A percentile compares a stretch with the other conserved stretches of the same genome.
Conservation (phyloP, 2,113 vertebrate genomes). For the Callopanchax toddi region DNA sequence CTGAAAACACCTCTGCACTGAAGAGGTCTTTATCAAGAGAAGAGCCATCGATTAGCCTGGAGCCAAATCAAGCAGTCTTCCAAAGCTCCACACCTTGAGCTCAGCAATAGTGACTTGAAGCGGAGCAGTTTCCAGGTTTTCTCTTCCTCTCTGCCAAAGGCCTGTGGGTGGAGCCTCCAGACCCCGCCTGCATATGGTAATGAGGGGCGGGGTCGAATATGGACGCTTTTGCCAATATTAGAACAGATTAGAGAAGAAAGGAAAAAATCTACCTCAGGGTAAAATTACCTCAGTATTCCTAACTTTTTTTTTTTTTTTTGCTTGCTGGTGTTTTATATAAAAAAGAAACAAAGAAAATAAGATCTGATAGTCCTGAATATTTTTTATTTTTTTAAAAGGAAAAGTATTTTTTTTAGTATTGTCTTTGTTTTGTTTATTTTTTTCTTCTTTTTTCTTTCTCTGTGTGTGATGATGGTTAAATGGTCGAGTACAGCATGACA, state of each 20-base stretch:
- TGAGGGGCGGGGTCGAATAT: constrained; percentile 60
- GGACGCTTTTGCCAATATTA: constrained; percentile 74
- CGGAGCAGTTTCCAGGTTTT: constrained; percentile 67
- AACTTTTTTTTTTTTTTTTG: constrained; percentile 78
- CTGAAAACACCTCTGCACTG: neutral
- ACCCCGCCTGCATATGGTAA: constrained; percentile 67
- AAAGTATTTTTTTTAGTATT: constrained; percentile 76
- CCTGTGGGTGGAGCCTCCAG: constrained; percentile 75
- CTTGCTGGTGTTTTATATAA: constrained; percentile 85
- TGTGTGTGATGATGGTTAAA: constrained; percentile 75
- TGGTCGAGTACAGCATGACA: constrained; percentile 76
- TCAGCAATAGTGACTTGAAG: constrained; percentile 42
- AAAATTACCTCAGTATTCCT: constrained; percentile 94
- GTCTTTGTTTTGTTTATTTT: constrained; percentile 77
- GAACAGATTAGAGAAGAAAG: constrained; percentile 81
- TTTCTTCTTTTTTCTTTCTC: constrained; percentile 78
- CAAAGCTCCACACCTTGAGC: constrained; percentile 52
- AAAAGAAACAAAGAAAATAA: constrained; percentile 69
- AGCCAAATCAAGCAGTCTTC: constrained; percentile 39
- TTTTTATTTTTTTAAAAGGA: constrained; percentile 96
- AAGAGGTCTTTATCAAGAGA: too few species aligned
- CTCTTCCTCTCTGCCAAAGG: constrained; percentile 71
- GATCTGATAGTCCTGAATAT: constrained; percentile 93
- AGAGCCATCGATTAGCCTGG: constrained; percentile 30
- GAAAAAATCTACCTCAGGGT: constrained; percentile 93